phyloP scores from a whole-genome alignment of 23 tunicate species.

The Ascidia mentula region DNA sequence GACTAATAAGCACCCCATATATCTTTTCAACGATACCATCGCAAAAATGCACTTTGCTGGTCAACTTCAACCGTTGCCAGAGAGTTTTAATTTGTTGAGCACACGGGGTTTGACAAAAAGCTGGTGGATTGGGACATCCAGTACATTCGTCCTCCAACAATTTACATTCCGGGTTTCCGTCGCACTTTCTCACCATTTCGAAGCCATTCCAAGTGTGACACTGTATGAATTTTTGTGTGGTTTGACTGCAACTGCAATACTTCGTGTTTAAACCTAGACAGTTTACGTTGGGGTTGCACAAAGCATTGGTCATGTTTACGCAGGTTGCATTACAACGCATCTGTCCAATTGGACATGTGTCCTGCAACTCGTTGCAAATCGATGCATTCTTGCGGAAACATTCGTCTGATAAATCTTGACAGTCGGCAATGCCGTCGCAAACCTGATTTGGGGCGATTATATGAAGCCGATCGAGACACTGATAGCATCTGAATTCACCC shows the following conservation, averaged over 20 bases:
- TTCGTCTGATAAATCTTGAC: constrained; percentile 45
- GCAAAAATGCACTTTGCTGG: not conserved
- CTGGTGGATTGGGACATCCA: not conserved
- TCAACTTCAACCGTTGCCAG: not conserved
- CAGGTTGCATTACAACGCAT: not conserved
- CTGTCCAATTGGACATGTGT: not conserved
- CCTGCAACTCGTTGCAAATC: not conserved
- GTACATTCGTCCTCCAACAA: constrained; percentile 2
- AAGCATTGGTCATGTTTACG: not conserved
- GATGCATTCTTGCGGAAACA: constrained; percentile 24
- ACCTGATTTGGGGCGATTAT: constrained; percentile 29
- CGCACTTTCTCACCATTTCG: not conserved
- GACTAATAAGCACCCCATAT: not conserved
- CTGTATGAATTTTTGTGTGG: not conserved
- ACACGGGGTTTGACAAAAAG: not conserved
- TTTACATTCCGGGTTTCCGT: not conserved
- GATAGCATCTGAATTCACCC: constrained; percentile 20
- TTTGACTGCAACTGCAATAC: not conserved
- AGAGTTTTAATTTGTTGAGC: not conserved
- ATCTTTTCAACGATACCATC: not conserved
- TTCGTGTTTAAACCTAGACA: not conserved
- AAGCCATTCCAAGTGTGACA: not conserved
- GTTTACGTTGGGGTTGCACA: not conserved
- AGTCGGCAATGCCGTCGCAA: constrained; percentile 47
- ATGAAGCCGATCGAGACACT: constrained; percentile 24